Conservation (phyloP, 2,888 invertebrate species). For the Philaethria dido region DNA sequence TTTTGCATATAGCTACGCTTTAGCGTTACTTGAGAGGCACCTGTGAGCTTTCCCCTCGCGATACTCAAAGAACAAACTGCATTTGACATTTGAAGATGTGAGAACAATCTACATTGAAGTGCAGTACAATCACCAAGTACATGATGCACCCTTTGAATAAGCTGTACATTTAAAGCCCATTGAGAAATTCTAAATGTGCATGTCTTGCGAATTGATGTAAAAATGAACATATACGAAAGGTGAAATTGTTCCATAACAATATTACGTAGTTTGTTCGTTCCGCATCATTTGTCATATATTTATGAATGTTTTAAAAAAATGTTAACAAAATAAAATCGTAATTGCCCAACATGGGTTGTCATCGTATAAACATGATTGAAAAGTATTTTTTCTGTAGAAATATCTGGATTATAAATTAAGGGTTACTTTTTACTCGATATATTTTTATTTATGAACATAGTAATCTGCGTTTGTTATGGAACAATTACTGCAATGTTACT, state of each 20-base stretch:
- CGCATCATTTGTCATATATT: not conserved
- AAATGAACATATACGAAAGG: constrained; percentile 46
- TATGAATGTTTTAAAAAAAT: not conserved
- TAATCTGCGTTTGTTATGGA: constrained; percentile 20
- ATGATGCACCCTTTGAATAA: constrained; percentile 44
- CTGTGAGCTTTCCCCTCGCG: constrained; percentile 64
- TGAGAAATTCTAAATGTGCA: constrained; percentile 45
- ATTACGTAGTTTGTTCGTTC: constrained; percentile 32
- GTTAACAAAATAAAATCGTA: not conserved
- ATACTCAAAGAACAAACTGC: constrained; percentile 70
- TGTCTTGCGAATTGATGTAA: constrained; percentile 48
- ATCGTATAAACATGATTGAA: not conserved
- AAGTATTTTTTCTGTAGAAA: not conserved
- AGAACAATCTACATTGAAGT: constrained; percentile 58
- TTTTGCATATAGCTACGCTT: constrained; percentile 64
- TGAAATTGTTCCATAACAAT: constrained; percentile 48
- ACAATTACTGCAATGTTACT: constrained; percentile 49
- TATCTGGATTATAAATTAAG: too few species aligned
- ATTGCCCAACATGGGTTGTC: not conserved
- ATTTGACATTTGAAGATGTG: constrained; percentile 65
- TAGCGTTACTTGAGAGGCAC: constrained; percentile 52
- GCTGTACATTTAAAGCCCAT: constrained; percentile 45
- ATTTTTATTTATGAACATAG: not conserved
- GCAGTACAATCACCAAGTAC: constrained; percentile 52
- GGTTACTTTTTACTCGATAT: too few species aligned